A percentile compares a stretch with the other conserved stretches of the same genome.
Conservation (phyloP, 2,888 invertebrate species). For the Melipona beecheii region DNA sequence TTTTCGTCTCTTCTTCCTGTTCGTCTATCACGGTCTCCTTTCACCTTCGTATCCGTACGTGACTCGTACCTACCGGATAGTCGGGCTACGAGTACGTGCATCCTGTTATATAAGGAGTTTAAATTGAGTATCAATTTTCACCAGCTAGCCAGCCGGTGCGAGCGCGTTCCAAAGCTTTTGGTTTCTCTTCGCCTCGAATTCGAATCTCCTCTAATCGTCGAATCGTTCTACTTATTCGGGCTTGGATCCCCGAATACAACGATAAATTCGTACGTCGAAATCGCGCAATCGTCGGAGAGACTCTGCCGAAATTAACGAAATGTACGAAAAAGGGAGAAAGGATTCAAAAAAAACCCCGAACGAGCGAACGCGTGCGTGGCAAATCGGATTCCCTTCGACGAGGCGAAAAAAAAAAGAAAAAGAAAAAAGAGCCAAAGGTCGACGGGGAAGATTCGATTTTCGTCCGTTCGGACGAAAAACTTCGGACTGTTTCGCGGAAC, state of each 20-base stretch:
- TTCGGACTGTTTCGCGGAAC: not conserved
- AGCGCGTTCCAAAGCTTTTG: constrained; percentile 11
- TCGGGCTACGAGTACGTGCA: constrained; percentile 68
- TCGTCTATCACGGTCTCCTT: constrained; percentile 67
- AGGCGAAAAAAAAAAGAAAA: not conserved
- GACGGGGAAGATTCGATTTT: constrained; percentile 10
- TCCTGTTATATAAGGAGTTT: constrained; percentile 71
- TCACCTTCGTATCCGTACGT: constrained; percentile 67
- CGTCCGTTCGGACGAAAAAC: not conserved
- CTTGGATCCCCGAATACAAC: not conserved
- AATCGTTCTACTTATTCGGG: not conserved
- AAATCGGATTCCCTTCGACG: not conserved
- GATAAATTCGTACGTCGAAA: not conserved
- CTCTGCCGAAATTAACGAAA: not conserved
- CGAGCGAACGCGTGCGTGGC: not conserved
- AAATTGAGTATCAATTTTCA: constrained; percentile 78
- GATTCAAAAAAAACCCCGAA: not conserved
- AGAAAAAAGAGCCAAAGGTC: not conserved
- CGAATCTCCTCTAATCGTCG: not conserved
- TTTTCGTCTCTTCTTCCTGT: constrained; percentile 32
- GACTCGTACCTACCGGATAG: constrained; percentile 66
- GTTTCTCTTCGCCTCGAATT: not conserved
- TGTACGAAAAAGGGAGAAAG: not conserved
- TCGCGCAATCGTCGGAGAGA: not conserved
- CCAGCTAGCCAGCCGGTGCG: constrained; percentile 49